A percentile compares a stretch with the other conserved stretches of the same genome.
phyloP scores from a whole-genome alignment of 2,113 vertebrate species.

The Oreochromis aureus region DNA sequence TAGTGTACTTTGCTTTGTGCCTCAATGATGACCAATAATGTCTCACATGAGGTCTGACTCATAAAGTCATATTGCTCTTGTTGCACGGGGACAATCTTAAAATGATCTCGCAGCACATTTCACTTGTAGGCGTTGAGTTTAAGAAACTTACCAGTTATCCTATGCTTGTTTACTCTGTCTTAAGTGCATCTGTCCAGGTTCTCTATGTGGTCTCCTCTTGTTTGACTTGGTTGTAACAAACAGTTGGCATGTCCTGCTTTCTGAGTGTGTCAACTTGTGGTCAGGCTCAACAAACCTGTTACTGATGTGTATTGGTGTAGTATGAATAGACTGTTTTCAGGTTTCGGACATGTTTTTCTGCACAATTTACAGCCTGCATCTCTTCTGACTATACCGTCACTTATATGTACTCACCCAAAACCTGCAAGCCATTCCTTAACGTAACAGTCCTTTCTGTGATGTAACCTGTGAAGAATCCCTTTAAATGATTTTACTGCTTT shows the following conservation, averaged over 20 bases:
- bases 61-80: conserved; percentile 22
- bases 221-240: neutral
- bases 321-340: neutral
- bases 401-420: neutral
- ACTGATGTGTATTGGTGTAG: neutral
- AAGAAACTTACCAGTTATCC: neutral
- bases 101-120: neutral
- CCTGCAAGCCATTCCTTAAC: neutral
- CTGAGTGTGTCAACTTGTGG: neutral
- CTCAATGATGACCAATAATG: conserved; percentile 4
- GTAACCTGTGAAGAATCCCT: neutral
- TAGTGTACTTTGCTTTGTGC: neutral
- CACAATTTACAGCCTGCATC: neutral
- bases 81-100: conserved; percentile 1
- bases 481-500: neutral
- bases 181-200: neutral
- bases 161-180: neutral
- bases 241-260: neutral
- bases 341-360: neutral
- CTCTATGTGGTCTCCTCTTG: neutral
- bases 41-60: neutral
- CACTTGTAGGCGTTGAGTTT: neutral
- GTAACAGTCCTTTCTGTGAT: neutral
- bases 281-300: neutral
- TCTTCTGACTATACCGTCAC: neutral